These are phyloP conservation scores for Vidua chalybeata DNA, from an alignment of 2,113 vertebrate genomes.

Conservation along the genomic window DNA sequence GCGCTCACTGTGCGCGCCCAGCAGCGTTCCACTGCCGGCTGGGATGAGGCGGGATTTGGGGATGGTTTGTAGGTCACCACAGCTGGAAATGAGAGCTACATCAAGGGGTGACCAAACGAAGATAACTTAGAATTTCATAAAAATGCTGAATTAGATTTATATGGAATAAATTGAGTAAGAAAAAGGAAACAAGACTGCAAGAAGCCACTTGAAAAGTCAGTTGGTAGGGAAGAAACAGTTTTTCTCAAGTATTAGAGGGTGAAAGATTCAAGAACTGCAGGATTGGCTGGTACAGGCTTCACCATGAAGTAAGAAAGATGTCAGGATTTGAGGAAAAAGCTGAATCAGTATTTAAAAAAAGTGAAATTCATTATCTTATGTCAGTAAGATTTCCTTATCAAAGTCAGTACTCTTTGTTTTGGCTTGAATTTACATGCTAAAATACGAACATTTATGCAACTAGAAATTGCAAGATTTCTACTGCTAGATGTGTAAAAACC, in stretches of 20 bases:
- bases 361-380: neutral
- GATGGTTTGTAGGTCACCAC: no score
- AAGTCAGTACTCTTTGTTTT: neutral
- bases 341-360: neutral
- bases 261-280: neutral
- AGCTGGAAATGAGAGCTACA: neutral
- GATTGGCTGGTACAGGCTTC: neutral
- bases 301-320: neutral
- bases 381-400: neutral
- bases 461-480: neutral
- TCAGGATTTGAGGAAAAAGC: neutral
- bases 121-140: neutral
- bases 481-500: neutral
- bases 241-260: neutral
- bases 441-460: accelerated
- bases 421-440: neutral
- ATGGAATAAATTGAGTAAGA: neutral
- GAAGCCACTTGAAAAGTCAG: neutral
- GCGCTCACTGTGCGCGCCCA: neutral
- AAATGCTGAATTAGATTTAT: neutral
- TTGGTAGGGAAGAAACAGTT: neutral
- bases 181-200: neutral
- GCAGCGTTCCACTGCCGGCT: accelerated
- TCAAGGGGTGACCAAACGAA: neutral
- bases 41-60: accelerated